These are phyloP conservation scores for Margaritifera margaritifera DNA, from an alignment of 2,888 invertebrate species.

Conservation along the genomic window DNA sequence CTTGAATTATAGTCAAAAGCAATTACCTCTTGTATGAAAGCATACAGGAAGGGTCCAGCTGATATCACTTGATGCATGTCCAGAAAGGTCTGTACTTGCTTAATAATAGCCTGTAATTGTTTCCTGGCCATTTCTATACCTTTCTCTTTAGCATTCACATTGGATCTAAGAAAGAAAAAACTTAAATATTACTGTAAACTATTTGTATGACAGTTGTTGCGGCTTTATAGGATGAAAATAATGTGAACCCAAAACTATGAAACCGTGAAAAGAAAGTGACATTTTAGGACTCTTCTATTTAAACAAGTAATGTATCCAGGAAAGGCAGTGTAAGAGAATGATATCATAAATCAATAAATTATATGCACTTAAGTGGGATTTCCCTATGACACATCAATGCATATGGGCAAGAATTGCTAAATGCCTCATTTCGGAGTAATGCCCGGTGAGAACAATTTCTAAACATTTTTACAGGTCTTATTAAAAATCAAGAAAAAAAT, in stretches of 20 bases:
- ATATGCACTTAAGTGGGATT: too few relatives aligned
- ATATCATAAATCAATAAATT: too few relatives aligned
- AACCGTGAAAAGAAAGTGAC: neutral
- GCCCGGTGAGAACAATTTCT: too few relatives aligned
- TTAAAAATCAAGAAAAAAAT: too few relatives aligned
- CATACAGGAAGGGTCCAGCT: slow-evolving; percentile 91
- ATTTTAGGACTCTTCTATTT: neutral
- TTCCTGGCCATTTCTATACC: slow-evolving; percentile 83
- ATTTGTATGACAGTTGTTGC: neutral
- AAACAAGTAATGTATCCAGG: neutral
- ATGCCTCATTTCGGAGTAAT: too few relatives aligned
- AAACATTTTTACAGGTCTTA: too few relatives aligned
- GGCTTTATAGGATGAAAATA: neutral
- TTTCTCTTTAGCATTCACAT: slow-evolving; percentile 76
- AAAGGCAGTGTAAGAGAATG: neutral
- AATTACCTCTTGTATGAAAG: slow-evolving; percentile 85
- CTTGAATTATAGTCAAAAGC: too few relatives aligned
- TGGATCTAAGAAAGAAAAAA: slow-evolving; percentile 36
- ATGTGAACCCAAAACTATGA: neutral
- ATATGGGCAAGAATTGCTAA: too few relatives aligned
- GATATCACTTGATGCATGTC: slow-evolving; percentile 87
- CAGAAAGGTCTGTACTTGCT: slow-evolving; percentile 85
- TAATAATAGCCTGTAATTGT: slow-evolving; percentile 81
- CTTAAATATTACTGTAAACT: neutral
- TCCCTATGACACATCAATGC: too few relatives aligned